Evolutionary conservation across 1,140 invertebrate genomes (phyloP), one percentile per base, ranked within the genome.

Genomic region (Atta texana): DNA sequence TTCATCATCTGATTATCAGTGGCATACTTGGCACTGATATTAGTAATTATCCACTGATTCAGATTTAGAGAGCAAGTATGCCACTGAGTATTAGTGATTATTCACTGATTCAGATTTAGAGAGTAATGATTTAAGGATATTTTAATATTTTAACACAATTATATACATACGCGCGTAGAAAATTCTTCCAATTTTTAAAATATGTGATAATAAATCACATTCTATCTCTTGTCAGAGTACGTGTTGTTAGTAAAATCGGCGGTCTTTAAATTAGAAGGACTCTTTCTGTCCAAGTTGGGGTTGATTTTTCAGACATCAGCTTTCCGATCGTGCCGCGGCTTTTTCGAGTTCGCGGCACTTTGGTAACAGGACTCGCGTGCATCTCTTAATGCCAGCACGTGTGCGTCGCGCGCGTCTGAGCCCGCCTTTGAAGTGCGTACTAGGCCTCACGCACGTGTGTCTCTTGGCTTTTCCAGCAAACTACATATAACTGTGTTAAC

Each of bases 291-390:
- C 87, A 57, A 64, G 55, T 85, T 49, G 16, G 39, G 76, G 39
- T 34, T 61, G 57, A 39, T 24, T 85, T 86, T 69, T 75, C 86
- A 86, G 87, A 88, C 34, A 80, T 57, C n/a, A 39, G 5, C 12
- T 53, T 57, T 24, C 57, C 31, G 5, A 39, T 24, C 77, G 16
- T 5, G 75, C 57, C 78, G 24, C 49, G 66, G 59, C 68, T 59
- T 89, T 93, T 69, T 71, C 85, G 55, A 87, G 88, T 90, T 88
- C 85, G 92, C 93, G 94, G 94, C 91, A 88, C 93, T 95, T 95
- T 95, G 92, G 94, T 95, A 95, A 95, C 90, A 91, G 91, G 94
- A 95, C 91, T 93, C 93, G 94, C 91, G 93, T 93, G 93, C 91
- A 66, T 85, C 77, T 76, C 68, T 34, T 21, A 24, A 44, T 61